phyloP scores from a whole-genome alignment of 2,797 vertebrate species.

The Glyptemys insculpta region DNA sequence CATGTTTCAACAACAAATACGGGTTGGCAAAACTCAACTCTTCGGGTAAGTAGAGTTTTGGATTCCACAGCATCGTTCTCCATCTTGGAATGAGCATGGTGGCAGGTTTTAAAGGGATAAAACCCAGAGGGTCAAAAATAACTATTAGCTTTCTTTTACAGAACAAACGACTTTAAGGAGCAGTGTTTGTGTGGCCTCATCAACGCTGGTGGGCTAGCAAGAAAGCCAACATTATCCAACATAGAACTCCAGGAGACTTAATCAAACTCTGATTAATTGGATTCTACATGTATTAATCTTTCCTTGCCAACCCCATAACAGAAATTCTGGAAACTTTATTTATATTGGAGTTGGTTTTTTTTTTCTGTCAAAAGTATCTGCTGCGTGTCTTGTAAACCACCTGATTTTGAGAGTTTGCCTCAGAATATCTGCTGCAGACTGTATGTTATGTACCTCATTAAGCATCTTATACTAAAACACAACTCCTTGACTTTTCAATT shows the following conservation, averaged over 20 bases:
- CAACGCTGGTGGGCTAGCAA: background rate
- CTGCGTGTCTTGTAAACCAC: background rate
- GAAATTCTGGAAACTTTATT: background rate
- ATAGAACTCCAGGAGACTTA: background rate
- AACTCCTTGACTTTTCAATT: background rate
- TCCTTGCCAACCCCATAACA: background rate
- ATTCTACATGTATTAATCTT: background rate
- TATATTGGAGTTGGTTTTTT: background rate
- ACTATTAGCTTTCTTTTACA: background rate
- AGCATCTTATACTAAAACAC: background rate
- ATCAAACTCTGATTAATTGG: background rate
- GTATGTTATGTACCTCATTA: background rate
- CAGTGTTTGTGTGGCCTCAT: background rate
- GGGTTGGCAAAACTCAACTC: background rate
- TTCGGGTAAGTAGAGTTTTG: background rate
- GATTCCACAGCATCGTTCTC: too few species aligned
- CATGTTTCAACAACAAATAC: background rate
- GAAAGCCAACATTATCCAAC: background rate
- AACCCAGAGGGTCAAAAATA: background rate
- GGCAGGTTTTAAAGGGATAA: background rate
- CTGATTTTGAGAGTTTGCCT: background rate
- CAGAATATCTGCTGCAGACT: too few species aligned
- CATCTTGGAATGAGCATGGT: background rate
- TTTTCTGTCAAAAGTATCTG: background rate
- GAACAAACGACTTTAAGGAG: background rate